Base-by-base conservation (phyloP, 2,888 invertebrate genomes). In the Diadegma fenestrale region DNA sequence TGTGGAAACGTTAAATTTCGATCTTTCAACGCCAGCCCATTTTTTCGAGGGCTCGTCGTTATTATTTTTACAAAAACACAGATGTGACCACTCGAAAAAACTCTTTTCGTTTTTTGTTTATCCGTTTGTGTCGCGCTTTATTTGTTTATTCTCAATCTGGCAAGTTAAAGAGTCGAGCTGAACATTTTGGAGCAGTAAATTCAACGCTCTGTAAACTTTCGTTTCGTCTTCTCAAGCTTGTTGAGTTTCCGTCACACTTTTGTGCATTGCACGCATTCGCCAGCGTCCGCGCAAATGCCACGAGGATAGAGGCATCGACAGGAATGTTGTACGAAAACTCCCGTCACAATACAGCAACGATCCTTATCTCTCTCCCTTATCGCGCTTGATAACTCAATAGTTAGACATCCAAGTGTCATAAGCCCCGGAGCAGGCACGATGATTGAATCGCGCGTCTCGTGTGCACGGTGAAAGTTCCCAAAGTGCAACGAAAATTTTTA, bases 41-140 rank as follows among this genome's bases (percentile, higher is more conserved):
- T 12, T 43, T 17, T 17, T 19, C 30, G 54, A 51, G 19, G 41
- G 54, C 37, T 51, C 48, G 63, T 58, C 26, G 58, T 8, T 26
- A 12, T 64, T 26, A 30, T 64, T 54, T 17, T 54, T 14, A 73
- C n/a, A 30, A 64, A 80, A 64, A 73, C 64, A 80, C 80, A 66
- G 66, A 80, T 80, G 80, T 80, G 80, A 72, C 64, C 51, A 7
- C 19, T n/a, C 43, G 26, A n/a, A 58, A 43, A 58, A 58, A 22
- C n/a, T 71, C 41, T 17, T 72, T 66, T 66, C 10, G 19, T 61
- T 73, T 80, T 43, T 64, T 72, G 19, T 66, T 64, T 73, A 41
- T 77, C 19, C 66, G 22, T 77, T 77, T 19, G 5, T 19, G 19
- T 54, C n/a, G 12, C 43, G 3, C n/a, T 61, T 63, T 61, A 10